phyloP scores from a whole-genome alignment of 2,888 invertebrate genomes.

The Rotaria magnacalcarata region DNA sequence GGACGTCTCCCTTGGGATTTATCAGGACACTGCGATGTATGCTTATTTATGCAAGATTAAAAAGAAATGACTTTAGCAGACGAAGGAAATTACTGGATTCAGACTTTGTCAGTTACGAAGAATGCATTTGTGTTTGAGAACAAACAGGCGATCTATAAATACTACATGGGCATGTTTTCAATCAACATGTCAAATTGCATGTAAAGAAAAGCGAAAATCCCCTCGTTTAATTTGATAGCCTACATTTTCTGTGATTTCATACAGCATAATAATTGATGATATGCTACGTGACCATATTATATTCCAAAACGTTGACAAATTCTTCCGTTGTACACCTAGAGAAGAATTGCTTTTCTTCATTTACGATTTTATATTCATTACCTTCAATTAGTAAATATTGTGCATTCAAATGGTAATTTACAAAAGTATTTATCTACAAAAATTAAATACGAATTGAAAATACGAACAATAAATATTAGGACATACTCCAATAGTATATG shows the following conservation, averaged over 20 bases:
- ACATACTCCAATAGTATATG: background rate
- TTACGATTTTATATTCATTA: background rate
- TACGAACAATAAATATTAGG: background rate
- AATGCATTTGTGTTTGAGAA: no score
- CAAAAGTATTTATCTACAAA: background rate
- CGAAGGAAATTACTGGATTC: no score
- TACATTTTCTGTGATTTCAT: constrained; percentile 1
- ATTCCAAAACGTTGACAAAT: background rate
- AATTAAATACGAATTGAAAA: background rate
- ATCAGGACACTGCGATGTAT: no score
- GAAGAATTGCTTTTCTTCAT: background rate
- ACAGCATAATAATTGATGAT: constrained; percentile 4
- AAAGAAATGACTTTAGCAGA: no score
- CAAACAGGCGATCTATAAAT: no score
- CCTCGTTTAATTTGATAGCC: no score
- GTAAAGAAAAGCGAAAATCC: no score
- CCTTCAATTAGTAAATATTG: constrained; percentile 10
- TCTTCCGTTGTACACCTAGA: background rate
- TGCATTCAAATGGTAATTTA: background rate
- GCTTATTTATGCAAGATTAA: no score
- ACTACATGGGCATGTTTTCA: no score
- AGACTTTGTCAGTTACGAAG: no score
- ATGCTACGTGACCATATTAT: background rate
- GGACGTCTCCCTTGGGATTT: no score
- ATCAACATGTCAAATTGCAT: no score